Percentiles rank a stretch among this genome's conserved stretches.
Evolutionary conservation across 1,140 invertebrate genomes (phyloP).

Genomic region (Phymastichus coffea): DNA sequence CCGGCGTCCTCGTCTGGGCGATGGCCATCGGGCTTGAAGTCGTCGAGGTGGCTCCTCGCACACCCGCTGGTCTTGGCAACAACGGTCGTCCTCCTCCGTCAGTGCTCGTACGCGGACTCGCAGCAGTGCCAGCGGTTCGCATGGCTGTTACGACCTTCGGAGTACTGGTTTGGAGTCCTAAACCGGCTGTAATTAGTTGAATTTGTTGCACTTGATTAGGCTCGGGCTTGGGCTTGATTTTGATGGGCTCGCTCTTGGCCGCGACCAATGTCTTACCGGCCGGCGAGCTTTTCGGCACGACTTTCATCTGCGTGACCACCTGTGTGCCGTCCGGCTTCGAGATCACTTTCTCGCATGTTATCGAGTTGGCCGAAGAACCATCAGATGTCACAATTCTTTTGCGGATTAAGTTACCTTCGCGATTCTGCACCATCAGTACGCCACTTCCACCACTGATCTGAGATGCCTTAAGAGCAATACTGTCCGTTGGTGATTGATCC

Average conservation of each 20-base stretch:
- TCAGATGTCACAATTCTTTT: slow-evolving; percentile 49
- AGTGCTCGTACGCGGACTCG: slow-evolving; percentile 31
- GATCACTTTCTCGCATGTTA: slow-evolving; percentile 52
- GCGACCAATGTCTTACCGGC: slow-evolving; percentile 30
- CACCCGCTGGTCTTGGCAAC: slow-evolving; percentile 41
- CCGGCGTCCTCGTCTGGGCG: slow-evolving; percentile 10
- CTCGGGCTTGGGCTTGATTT: slow-evolving; percentile 55
- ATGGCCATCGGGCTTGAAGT: background rate
- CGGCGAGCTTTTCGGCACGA: slow-evolving; percentile 44
- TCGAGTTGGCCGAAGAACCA: slow-evolving; percentile 40
- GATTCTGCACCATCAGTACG: slow-evolving; percentile 52
- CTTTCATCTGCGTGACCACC: slow-evolving; percentile 54
- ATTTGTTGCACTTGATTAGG: slow-evolving; percentile 51
- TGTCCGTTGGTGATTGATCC: slow-evolving; percentile 61
- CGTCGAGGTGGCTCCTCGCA: background rate
- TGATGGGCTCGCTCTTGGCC: slow-evolving; percentile 50
- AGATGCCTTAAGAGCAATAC: slow-evolving; percentile 51
- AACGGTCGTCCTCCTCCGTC: slow-evolving; percentile 43
- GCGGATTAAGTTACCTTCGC: slow-evolving; percentile 46
- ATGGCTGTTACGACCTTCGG: slow-evolving; percentile 38
- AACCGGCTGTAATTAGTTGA: slow-evolving; percentile 50
- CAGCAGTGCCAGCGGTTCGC: background rate
- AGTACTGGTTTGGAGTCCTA: slow-evolving; percentile 36
- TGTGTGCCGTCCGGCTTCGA: slow-evolving; percentile 53
- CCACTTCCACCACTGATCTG: slow-evolving; percentile 35